Percentiles rank a stretch among this genome's conserved stretches.
Evolutionary conservation across 2,113 vertebrate genomes (phyloP).

Genomic region (Manacus vitellinus): DNA sequence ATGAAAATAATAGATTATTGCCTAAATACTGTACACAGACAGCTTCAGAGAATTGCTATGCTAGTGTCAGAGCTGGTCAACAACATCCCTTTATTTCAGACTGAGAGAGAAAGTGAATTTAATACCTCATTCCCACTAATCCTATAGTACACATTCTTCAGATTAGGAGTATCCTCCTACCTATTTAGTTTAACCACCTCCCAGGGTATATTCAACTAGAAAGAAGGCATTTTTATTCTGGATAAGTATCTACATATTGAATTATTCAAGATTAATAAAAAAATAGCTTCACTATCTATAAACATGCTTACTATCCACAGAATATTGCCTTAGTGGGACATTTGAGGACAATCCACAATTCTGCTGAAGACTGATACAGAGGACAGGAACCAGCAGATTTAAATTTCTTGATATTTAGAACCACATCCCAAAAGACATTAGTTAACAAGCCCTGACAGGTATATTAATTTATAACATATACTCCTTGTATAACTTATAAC

Average conservation of each 20-base stretch:
- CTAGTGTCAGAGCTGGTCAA: not conserved
- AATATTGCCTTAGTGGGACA: not conserved
- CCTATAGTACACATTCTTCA: not conserved
- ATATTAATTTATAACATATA: not conserved
- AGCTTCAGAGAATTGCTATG: not conserved
- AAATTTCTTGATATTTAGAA: not conserved
- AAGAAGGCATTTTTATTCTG: not conserved
- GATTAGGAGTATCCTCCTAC: not conserved
- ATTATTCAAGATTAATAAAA: not conserved
- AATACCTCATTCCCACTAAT: not conserved
- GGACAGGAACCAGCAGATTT: not conserved
- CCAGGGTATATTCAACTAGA: not conserved
- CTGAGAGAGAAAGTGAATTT: not conserved
- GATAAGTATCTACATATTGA: not conserved
- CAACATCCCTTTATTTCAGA: not conserved
- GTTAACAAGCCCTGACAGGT: not conserved
- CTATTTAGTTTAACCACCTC: not conserved
- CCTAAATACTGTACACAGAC: not conserved
- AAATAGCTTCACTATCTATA: not conserved
- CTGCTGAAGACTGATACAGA: not conserved
- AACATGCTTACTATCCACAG: not conserved
- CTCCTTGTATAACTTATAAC: not conserved
- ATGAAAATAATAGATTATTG: not conserved
- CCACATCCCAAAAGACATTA: not conserved
- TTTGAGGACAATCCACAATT: not conserved